phyloP scores from a whole-genome alignment of 1,140 invertebrate species.

The Manduca sexta region DNA sequence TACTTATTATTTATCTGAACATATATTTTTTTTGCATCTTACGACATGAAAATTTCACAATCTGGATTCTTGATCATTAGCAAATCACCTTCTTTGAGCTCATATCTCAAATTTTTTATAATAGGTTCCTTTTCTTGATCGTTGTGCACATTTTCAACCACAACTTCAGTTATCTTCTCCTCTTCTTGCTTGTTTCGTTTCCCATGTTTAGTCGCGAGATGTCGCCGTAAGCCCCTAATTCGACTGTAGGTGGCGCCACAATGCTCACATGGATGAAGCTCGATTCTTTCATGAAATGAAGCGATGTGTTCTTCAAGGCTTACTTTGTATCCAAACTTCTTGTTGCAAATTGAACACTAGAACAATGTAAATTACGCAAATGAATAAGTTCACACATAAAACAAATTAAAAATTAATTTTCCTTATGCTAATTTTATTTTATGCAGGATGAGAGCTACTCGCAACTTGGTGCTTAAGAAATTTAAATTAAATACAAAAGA shows the following conservation, averaged over 20 bases:
- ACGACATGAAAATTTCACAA: conserved; percentile 13
- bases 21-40: background rate
- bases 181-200: conserved; percentile 10
- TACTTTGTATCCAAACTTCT: conserved; percentile 61
- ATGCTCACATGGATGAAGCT: conserved; percentile 30
- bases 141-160: conserved; percentile 1
- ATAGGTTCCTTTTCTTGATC: conserved; percentile 2
- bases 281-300: conserved; percentile 36
- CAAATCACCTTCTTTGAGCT: conserved; percentile 8
- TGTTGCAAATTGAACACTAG: conserved; percentile 54
- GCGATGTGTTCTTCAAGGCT: conserved; percentile 53
- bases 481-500: no score
- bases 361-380: conserved; percentile 10
- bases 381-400: background rate
- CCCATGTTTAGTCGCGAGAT: conserved; percentile 34
- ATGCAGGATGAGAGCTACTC: no score
- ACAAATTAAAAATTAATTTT: no score
- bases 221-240: conserved; percentile 24
- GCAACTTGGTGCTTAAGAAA: no score
- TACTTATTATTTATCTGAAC: no score
- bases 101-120: conserved; percentile 5
- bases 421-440: no score
- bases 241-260: conserved; percentile 46
- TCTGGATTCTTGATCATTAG: conserved; percentile 10
- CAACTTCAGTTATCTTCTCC: conserved; percentile 3